A percentile compares a stretch with the other conserved stretches of the same genome.
These are phyloP conservation scores for Diadegma fenestrale DNA, from an alignment of 2,888 invertebrate species.

Conservation along the genomic window DNA sequence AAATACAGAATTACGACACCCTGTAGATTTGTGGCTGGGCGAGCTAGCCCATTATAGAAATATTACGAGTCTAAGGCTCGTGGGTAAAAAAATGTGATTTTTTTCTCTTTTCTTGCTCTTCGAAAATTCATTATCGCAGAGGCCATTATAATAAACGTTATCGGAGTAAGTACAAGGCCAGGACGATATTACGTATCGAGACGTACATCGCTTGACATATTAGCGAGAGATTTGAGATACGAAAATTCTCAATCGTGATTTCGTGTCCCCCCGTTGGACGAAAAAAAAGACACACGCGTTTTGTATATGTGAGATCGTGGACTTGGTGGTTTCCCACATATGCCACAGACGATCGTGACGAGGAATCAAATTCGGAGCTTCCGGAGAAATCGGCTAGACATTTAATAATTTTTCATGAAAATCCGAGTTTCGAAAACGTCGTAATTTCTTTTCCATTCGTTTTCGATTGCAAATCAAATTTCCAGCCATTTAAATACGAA, in stretches of 20 bases:
- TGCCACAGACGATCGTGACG: slow-evolving; percentile 74
- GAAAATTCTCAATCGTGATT: background rate
- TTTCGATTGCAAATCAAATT: background rate
- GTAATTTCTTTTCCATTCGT: background rate
- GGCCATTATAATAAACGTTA: slow-evolving; percentile 14
- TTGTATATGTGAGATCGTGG: slow-evolving; percentile 59
- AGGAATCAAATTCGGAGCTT: slow-evolving; percentile 76
- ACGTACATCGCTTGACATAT: slow-evolving; percentile 21
- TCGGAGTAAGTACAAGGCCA: slow-evolving; percentile 3
- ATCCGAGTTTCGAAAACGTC: too few species aligned
- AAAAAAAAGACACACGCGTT: background rate
- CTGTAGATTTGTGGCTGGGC: background rate
- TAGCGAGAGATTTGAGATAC: slow-evolving; percentile 45
- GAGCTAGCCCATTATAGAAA: slow-evolving; percentile 55
- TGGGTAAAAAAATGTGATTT: slow-evolving; percentile 2
- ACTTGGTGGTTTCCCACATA: slow-evolving; percentile 78
- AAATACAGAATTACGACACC: background rate
- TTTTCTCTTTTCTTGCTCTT: slow-evolving; percentile 62
- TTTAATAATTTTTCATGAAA: background rate
- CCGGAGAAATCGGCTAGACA: background rate
- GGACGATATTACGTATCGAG: slow-evolving; percentile 9
- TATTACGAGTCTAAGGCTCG: slow-evolving; percentile 40
- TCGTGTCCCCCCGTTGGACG: background rate
- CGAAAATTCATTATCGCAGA: slow-evolving; percentile 15
- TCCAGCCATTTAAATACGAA: background rate